Conservation (phyloP, 1,140 invertebrate genomes). For the Battus philenor region DNA sequence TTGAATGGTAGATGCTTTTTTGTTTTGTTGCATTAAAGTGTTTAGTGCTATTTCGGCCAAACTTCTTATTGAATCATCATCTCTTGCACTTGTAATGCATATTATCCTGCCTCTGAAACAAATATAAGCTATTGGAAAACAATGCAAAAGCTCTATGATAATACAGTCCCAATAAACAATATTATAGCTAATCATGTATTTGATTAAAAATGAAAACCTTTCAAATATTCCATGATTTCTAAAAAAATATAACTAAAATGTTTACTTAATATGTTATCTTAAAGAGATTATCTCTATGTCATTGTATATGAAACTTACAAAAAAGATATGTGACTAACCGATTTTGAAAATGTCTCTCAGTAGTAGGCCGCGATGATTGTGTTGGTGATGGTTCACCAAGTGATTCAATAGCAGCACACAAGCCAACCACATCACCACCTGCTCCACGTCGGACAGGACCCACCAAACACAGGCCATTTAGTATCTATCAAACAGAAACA, state of each 20-base stretch:
- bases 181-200: too few species aligned
- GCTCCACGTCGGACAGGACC: conserved; percentile 57
- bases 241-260: too few species aligned
- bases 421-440: conserved; percentile 85
- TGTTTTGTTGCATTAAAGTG: conserved; percentile 87
- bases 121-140: too few species aligned
- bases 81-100: conserved; percentile 90
- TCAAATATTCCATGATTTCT: too few species aligned
- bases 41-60: conserved; percentile 91
- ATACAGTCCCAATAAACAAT: too few species aligned
- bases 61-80: conserved; percentile 88
- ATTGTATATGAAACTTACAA: too few species aligned
- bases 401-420: conserved; percentile 91
- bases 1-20: conserved; percentile 70
- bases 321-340: too few species aligned
- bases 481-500: conserved; percentile 28
- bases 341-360: conserved; percentile 77
- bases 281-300: too few species aligned
- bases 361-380: conserved; percentile 66
- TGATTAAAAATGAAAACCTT: too few species aligned
- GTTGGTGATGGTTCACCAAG: conserved; percentile 87
- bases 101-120: conserved; percentile 86
- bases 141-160: too few species aligned
- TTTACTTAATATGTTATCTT: too few species aligned
- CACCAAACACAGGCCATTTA: conserved; percentile 56